A percentile compares a stretch with the other conserved stretches of the same genome.
These are phyloP conservation scores for Thalassarche chlororhynchos DNA, from an alignment of 2,113 vertebrate genomes.

Conservation along the genomic window DNA sequence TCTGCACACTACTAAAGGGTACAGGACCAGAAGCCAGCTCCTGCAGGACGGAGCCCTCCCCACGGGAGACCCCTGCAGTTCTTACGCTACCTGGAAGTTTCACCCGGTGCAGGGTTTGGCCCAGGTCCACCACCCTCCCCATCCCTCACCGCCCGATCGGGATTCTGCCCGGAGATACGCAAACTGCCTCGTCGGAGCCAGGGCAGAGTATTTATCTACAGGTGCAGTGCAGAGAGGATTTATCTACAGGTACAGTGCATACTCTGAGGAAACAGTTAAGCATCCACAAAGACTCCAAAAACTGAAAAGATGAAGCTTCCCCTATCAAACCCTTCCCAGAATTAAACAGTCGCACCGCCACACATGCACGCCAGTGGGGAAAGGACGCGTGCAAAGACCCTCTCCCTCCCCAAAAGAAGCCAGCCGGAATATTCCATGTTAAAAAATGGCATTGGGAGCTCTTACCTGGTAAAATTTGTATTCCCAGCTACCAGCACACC, in stretches of 20 bases:
- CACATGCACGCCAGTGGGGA: neutral
- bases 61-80: neutral
- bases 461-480: slow-evolving; percentile 46
- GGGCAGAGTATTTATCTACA: neutral
- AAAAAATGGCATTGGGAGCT: neutral
- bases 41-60: neutral
- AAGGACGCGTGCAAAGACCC: neutral
- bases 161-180: accelerated
- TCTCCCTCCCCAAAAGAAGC: neutral
- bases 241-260: neutral
- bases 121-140: neutral
- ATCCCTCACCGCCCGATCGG: accelerated
- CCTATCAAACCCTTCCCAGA: neutral
- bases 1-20: accelerated
- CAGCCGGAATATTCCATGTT: neutral
- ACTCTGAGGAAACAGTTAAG: neutral
- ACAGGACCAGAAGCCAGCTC: neutral
- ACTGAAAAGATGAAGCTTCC: neutral
- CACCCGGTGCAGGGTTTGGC: neutral
- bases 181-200: neutral
- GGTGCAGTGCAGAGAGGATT: neutral
- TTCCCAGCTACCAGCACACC: slow-evolving; percentile 40
- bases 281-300: neutral
- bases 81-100: neutral
- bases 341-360: neutral